Percentiles rank a stretch among this genome's conserved stretches.
These are phyloP conservation scores for Eptatretus atami DNA, from an alignment of 2,797 vertebrate genomes.

Conservation along the genomic window DNA sequence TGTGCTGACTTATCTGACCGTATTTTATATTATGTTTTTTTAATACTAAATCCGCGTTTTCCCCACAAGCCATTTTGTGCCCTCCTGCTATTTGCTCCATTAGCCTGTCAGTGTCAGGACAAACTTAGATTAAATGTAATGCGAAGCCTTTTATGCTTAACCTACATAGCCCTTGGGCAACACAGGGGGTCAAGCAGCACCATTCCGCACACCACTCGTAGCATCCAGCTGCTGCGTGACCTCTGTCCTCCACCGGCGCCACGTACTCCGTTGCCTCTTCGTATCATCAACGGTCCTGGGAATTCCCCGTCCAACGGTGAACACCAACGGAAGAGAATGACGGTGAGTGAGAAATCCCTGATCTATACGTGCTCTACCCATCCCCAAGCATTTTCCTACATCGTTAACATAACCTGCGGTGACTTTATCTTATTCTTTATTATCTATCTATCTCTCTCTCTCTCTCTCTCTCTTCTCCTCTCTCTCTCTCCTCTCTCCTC, in stretches of 20 bases:
- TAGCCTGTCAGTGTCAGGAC: no score
- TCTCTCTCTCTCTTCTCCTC: not conserved
- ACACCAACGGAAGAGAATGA: constrained; percentile 90
- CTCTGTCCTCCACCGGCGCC: constrained; percentile 78
- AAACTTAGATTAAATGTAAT: no score
- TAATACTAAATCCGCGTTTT: no score
- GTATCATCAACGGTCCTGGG: constrained; percentile 98
- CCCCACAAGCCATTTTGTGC: no score
- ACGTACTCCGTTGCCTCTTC: constrained; percentile 73
- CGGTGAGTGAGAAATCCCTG: constrained; percentile 26
- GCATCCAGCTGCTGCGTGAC: constrained; percentile 77
- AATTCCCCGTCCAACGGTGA: constrained; percentile 91
- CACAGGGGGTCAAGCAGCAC: no score
- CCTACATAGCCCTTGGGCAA: no score
- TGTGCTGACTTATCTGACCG: no score
- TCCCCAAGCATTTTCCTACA: not conserved
- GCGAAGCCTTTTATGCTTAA: no score
- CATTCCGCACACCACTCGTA: constrained; percentile 11
- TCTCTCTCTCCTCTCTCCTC: not conserved
- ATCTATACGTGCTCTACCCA: not conserved
- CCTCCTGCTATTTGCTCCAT: no score
- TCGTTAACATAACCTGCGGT: not conserved
- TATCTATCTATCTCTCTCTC: not conserved
- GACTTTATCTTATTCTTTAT: not conserved
- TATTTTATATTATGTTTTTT: no score